Evolutionary conservation across 2,113 vertebrate genomes (phyloP), one percentile per base, ranked within the genome.

Genomic region (Lepisosteus oculatus): DNA sequence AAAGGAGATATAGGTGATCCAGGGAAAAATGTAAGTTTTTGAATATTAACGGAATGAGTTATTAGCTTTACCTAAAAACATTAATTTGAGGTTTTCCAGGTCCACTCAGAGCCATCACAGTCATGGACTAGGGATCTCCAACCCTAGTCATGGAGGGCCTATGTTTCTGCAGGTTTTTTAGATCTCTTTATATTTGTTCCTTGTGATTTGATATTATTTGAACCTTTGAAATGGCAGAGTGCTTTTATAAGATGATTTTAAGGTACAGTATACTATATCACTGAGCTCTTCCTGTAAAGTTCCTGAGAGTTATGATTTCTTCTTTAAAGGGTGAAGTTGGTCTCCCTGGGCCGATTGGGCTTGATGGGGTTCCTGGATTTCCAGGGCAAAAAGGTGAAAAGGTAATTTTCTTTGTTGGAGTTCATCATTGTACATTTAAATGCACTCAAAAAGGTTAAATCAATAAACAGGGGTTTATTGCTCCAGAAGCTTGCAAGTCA

Each of bases 1-100:
- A 94, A 93, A 78, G 95, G 95, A 68, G 93, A 96, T 78, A 92
- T 85, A 79, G 95, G 95, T 72, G 88, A 85, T 3, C 0, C 45
- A 0, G 95, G 95, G 74, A 87, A 80, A 76, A 76, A 80, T 69
- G 94, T 96, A 85, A 95, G 93, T 64, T 51, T 9, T 51, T 51
- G 5, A 51, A 51, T 51, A 9, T 51, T 6, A 51, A 51, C 47
- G 5, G 47, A 51, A 51, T 51, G 1, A 51, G 47, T 51, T 6
- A 51, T 51, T 9, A 51, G 47, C 47, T 51, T 29, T 29, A 29
- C 29, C 29, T 29, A 29, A 29, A 17, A 29, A 29, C 29, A 29
- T 29, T 1, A 29, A 29, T 29, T 2, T 1, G 0, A 29, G 29
- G 29, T 29, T 29, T 29, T 29, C 29, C 29, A 29, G 29, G 29